A percentile compares a stretch with the other conserved stretches of the same genome.
Evolutionary conservation across 92 coral and sea anemone species (phyloP).

Genomic region (Palythoa grandis): DNA sequence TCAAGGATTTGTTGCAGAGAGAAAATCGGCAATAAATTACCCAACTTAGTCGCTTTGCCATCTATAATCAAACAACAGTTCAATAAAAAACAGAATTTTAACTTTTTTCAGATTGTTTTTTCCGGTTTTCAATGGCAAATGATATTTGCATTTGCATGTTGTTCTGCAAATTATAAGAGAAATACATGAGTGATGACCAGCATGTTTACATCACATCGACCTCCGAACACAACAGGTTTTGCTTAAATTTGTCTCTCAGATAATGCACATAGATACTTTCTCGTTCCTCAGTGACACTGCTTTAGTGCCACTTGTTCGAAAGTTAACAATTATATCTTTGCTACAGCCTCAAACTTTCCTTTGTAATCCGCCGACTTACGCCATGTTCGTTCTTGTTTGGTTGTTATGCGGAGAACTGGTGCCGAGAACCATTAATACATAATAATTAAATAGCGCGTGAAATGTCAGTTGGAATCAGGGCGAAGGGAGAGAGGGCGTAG

Average conservation of each 20-base stretch:
- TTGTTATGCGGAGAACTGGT: not conserved
- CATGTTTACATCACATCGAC: not conserved
- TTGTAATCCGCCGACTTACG: not conserved
- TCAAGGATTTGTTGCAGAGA: not conserved
- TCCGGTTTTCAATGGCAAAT: too few relatives aligned
- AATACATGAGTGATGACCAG: too few relatives aligned
- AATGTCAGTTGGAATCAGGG: too few relatives aligned
- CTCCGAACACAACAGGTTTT: not conserved
- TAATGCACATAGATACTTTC: not conserved
- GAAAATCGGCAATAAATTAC: not conserved
- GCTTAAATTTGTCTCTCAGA: not conserved
- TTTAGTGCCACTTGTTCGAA: not conserved
- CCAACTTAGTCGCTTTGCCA: slow-evolving; percentile 13
- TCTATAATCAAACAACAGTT: not conserved
- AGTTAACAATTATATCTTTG: not conserved
- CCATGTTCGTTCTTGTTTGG: not conserved
- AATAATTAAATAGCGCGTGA: too few relatives aligned
- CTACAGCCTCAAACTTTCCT: not conserved
- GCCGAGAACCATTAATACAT: not conserved
- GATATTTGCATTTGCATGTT: not conserved
- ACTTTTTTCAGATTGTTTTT: not conserved
- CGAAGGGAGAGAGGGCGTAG: too few relatives aligned
- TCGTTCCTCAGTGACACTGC: not conserved
- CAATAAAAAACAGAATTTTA: not conserved
- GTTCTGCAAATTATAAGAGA: not conserved